Conservation (phyloP, 2,888 invertebrate species). For the Tenthredo distinguenda region DNA sequence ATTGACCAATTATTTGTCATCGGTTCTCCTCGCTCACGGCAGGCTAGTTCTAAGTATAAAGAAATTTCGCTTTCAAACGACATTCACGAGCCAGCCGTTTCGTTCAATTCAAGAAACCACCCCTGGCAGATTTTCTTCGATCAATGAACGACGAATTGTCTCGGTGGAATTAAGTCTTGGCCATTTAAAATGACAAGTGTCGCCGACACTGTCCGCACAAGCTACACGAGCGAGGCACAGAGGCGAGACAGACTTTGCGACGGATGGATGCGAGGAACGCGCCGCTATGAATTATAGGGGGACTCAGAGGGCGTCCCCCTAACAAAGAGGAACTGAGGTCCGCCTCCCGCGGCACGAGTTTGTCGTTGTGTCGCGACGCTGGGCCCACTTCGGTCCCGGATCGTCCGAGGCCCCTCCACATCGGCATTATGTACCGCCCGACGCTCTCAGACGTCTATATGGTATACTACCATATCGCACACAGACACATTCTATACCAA, state of each 20-base stretch:
- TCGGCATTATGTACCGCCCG: slow-evolving; percentile 61
- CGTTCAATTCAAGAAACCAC: neutral
- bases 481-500: slow-evolving; percentile 18
- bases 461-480: slow-evolving; percentile 8
- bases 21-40: neutral
- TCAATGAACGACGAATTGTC: slow-evolving; percentile 13
- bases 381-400: slow-evolving; percentile 55
- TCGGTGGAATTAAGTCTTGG: neutral
- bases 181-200: slow-evolving; percentile 35
- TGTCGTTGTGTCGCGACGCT: slow-evolving; percentile 62
- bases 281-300: slow-evolving; percentile 70
- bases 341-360: slow-evolving; percentile 67
- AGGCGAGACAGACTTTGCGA: slow-evolving; percentile 38
- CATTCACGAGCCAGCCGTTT: slow-evolving; percentile 44
- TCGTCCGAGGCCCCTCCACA: slow-evolving; percentile 61
- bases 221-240: neutral
- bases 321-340: slow-evolving; percentile 65
- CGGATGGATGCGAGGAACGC: slow-evolving; percentile 56
- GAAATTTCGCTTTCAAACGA: neutral
- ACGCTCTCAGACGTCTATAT: slow-evolving; percentile 34
- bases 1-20: slow-evolving; percentile 49
- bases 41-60: neutral
- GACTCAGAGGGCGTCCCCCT: slow-evolving; percentile 62
- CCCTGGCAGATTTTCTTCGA: neutral
- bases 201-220: slow-evolving; percentile 36